phyloP scores from a whole-genome alignment of 30 jellyfish, hydroid and myxozoan genomes.

The Turritopsis dohrnii region DNA sequence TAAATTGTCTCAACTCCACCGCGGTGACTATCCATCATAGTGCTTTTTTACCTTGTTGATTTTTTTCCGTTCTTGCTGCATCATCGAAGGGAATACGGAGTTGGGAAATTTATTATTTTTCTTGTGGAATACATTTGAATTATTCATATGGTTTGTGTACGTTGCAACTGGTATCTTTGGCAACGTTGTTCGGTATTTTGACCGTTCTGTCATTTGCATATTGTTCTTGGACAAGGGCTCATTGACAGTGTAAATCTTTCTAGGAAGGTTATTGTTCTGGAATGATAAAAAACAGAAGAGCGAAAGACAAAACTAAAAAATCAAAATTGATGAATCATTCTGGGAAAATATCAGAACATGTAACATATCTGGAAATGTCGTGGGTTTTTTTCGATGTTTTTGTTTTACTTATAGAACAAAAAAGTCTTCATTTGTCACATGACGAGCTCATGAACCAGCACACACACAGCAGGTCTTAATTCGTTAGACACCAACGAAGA shows the following conservation, averaged over 20 bases:
- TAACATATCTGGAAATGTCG: too few species aligned
- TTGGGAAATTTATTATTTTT: neutral
- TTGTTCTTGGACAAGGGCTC: conserved; percentile 11
- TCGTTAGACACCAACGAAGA: too few species aligned
- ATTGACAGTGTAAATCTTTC: neutral
- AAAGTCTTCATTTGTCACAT: too few species aligned
- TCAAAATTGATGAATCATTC: too few species aligned
- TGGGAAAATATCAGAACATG: too few species aligned
- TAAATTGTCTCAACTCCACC: too few species aligned
- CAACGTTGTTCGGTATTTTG: conserved; percentile 16
- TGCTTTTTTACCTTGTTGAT: neutral
- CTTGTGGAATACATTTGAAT: neutral
- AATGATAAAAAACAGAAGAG: neutral
- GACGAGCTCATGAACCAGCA: too few species aligned
- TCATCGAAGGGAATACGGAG: conserved; percentile 16
- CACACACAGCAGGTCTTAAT: too few species aligned
- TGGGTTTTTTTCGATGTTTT: too few species aligned
- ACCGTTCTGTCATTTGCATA: neutral
- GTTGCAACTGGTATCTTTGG: conserved; percentile 28
- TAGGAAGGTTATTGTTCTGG: neutral
- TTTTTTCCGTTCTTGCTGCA: conserved; percentile 16
- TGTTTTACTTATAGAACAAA: too few species aligned
- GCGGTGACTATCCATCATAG: neutral
- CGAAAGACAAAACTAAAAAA: neutral
- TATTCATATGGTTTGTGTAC: neutral